Conservation (phyloP, 1,140 invertebrate species). For the Danaus plexippus region DNA sequence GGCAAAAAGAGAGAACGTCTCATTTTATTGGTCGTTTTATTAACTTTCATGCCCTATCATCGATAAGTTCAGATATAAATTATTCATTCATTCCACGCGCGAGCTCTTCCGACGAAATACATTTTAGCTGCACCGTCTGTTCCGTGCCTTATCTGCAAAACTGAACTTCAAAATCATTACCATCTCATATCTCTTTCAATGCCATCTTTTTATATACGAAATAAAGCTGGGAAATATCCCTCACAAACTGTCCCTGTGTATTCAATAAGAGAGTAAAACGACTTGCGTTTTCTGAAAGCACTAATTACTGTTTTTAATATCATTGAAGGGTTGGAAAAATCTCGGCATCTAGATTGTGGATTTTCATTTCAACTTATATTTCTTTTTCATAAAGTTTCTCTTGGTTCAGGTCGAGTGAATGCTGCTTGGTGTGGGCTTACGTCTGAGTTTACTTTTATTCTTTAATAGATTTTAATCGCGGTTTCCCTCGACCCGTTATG, state of each 20-base stretch:
- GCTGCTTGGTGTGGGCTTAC: conserved; percentile 3
- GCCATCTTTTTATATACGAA: too few relatives aligned
- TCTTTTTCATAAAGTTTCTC: conserved; percentile 16
- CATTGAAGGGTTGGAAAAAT: conserved; percentile 27
- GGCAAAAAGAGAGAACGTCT: too few relatives aligned
- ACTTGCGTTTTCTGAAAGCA: conserved; percentile 25
- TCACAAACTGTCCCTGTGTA: too few relatives aligned
- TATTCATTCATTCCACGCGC: conserved; percentile 9
- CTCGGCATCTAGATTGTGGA: conserved; percentile 24
- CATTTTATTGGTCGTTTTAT: too few relatives aligned
- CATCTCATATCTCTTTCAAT: conserved; percentile 1
- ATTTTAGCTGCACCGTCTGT: conserved; percentile 12
- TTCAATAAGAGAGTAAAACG: conserved; percentile 8
- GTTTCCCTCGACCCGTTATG: background rate
- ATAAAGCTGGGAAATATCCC: too few relatives aligned
- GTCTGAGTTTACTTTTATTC: conserved; percentile 9
- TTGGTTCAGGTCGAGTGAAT: too few relatives aligned
- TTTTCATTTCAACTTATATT: conserved; percentile 21
- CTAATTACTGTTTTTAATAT: conserved; percentile 36
- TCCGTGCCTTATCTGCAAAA: conserved; percentile 16
- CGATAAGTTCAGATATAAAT: conserved; percentile 14
- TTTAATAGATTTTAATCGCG: conserved; percentile 1
- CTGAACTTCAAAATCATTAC: conserved; percentile 10
- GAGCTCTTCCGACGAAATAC: conserved; percentile 14
- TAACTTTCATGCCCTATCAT: too few relatives aligned